phyloP scores from a whole-genome alignment of 2,797 vertebrate genomes.

The Brachymystax lenok region DNA sequence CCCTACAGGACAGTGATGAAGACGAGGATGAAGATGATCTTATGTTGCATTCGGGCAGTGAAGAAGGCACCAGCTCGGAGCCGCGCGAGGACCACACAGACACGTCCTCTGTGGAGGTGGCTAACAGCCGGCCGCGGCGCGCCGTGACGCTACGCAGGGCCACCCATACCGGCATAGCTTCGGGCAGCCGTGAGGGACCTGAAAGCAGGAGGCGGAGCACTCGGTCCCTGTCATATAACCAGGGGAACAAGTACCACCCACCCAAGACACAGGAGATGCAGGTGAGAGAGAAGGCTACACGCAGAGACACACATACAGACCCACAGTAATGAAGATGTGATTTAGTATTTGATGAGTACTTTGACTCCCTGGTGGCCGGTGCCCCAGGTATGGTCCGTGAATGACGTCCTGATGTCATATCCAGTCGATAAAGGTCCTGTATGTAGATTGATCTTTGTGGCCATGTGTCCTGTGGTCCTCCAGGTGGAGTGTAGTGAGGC shows the following conservation, averaged over 20 bases:
- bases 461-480: conserved; percentile 24
- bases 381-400: background rate
- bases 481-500: conserved; percentile 80
- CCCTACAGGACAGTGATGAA: conserved; percentile 85
- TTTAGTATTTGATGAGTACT: background rate
- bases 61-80: conserved; percentile 86
- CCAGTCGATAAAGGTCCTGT: no score
- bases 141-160: conserved; percentile 71
- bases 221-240: conserved; percentile 66
- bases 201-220: conserved; percentile 69
- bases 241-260: conserved; percentile 64
- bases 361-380: background rate
- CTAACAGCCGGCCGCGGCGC: conserved; percentile 74
- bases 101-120: conserved; percentile 78
- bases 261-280: conserved; percentile 68
- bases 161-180: conserved; percentile 32
- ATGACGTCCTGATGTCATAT: no score
- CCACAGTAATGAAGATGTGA: background rate
- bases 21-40: conserved; percentile 77
- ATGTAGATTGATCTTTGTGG: background rate
- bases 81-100: conserved; percentile 83
- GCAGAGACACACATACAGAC: background rate
- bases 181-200: conserved; percentile 20
- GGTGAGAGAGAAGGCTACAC: conserved; percentile 42
- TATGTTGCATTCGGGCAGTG: conserved; percentile 83